Conservation (phyloP, 1,140 invertebrate species). For the Holcopasites calliopsidis region DNA sequence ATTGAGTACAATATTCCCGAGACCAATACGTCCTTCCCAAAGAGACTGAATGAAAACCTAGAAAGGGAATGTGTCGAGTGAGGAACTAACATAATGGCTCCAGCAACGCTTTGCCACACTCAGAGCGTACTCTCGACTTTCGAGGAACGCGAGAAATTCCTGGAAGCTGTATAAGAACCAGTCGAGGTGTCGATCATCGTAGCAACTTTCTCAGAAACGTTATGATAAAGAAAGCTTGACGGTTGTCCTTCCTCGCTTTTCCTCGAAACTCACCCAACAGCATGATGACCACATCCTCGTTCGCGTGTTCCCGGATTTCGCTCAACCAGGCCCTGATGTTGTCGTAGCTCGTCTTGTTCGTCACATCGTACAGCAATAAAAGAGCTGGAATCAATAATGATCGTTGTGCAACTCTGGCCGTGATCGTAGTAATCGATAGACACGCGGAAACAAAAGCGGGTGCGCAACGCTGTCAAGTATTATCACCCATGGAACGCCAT, state of each 20-base stretch:
- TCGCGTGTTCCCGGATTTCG: conserved; percentile 91
- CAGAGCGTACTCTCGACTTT: neutral
- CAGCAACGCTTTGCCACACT: neutral
- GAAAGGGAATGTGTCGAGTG: no score
- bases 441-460: neutral
- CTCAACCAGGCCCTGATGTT: conserved; percentile 94
- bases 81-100: no score
- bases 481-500: neutral
- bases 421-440: conserved; percentile 1
- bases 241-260: neutral
- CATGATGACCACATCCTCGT: conserved; percentile 94
- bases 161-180: conserved; percentile 10
- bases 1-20: no score
- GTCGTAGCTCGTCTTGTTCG: conserved; percentile 92
- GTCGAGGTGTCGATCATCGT: neutral
- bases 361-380: conserved; percentile 95
- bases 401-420: conserved; percentile 19
- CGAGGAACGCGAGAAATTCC: conserved; percentile 18
- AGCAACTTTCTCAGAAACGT: conserved; percentile 16
- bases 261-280: conserved; percentile 85
- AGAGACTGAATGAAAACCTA: no score
- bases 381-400: conserved; percentile 84
- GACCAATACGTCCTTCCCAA: no score
- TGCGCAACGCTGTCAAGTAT: neutral
- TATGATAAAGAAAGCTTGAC: neutral